Base-by-base conservation (phyloP, 1,140 invertebrate genomes). In the Anastatus disparis region DNA sequence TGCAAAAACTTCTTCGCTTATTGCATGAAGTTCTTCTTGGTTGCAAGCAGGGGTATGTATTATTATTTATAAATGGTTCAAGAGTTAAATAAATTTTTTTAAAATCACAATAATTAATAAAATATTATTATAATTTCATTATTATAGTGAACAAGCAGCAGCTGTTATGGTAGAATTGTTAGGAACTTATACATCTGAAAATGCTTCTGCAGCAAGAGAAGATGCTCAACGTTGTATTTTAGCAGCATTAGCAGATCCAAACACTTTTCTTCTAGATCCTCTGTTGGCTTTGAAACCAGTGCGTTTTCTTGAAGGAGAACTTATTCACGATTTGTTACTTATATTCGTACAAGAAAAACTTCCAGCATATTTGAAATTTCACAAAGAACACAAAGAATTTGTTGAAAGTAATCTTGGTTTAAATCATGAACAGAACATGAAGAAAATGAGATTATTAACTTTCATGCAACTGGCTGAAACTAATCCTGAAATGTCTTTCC, bases 401-500 rank as follows among this genome's bases (percentile, higher is more conserved):
- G 93, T 99, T 24, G 84, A 86, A 46, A 80, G 93, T 67, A 92
- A 92, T 38, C 89, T 97, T 85, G 94, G 94, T 91, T 84, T 98
- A 24, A 94, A 95, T 78, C 97, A 99, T 85, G 95, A 97, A 77
- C 92, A 96, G 78, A 98, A 98, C 79, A 90, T 98, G 86, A 94
- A 96, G 75, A 99, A 99, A 84, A 98, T 99, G 97, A 89, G 96
- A 66, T 87, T 98, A 73, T 81, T 99, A 17, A 97, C 96, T 2
- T 97, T 99, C 78, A 98, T 99, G 94, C 96, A 97, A 83, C 89
- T 99, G 82, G 96, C 96, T 12, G 97, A 99, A 83, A 93, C 90
- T 52, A 92, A 92, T 80, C 92, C 93, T 42, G 97, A 98, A 87
- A 93, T 99, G 86, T 89, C 91, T 24, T 99, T 97, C 86, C 92